phyloP scores from a whole-genome alignment of 1,140 invertebrate genomes.

The Drosophila asahinai region DNA sequence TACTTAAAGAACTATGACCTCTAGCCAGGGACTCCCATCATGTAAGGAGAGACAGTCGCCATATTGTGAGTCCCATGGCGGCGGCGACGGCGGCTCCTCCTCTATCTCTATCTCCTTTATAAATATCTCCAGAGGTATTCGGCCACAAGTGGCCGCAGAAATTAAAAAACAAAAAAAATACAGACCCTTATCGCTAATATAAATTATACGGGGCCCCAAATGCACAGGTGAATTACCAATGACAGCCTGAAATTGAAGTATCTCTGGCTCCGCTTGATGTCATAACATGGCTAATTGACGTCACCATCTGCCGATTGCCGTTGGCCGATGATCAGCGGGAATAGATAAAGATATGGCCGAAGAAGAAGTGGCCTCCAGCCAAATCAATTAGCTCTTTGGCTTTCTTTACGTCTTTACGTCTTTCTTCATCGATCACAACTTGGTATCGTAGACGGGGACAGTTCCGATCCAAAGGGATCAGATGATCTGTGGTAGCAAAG shows the following conservation, averaged over 20 bases:
- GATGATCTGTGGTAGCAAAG: slow-evolving; percentile 1
- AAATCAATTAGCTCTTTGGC: slow-evolving; percentile 6
- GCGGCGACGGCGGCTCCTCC: not conserved
- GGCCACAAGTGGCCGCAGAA: slow-evolving; percentile 24
- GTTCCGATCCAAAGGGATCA: not conserved
- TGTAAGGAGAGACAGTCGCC: too few relatives aligned
- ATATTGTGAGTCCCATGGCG: not conserved
- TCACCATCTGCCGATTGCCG: slow-evolving; percentile 48
- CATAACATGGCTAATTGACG: slow-evolving; percentile 67
- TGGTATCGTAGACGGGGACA: not conserved
- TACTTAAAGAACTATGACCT: too few relatives aligned
- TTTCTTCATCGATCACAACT: not conserved
- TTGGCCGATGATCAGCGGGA: slow-evolving; percentile 2
- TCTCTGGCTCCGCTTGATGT: slow-evolving; percentile 54
- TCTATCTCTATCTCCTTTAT: slow-evolving; percentile 19
- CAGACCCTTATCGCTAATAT: slow-evolving; percentile 60
- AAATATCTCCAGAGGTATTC: slow-evolving; percentile 22
- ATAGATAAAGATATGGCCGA: slow-evolving; percentile 17
- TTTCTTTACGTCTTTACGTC: not conserved
- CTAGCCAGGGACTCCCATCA: not conserved
- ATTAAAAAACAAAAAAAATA: slow-evolving; percentile 34
- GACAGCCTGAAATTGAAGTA: slow-evolving; percentile 51
- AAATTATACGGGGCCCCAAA: slow-evolving; percentile 53
- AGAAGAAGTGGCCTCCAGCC: not conserved
- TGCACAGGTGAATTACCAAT: slow-evolving; percentile 26